Conservation (phyloP, 2,797 vertebrate species). For the Syncerus caffer region DNA sequence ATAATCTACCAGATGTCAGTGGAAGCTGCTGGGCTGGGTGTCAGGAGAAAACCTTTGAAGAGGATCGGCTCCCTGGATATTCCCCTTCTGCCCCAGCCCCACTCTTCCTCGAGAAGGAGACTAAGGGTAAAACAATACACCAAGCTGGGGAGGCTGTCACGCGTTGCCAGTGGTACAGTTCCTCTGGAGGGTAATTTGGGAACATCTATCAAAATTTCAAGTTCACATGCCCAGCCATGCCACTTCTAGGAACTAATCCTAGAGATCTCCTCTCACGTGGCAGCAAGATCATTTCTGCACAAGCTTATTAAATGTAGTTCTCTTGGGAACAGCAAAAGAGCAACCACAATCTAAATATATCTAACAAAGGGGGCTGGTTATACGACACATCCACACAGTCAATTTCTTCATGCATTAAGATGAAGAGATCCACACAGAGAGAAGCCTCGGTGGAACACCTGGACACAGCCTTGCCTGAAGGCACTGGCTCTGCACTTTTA, state of each 20-base stretch:
- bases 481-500: neutral
- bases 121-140: no score
- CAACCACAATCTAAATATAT: neutral
- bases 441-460: neutral
- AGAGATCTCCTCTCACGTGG: neutral
- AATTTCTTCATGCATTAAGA: neutral
- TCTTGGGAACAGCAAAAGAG: neutral
- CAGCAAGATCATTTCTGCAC: neutral
- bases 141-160: neutral
- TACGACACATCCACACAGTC: neutral
- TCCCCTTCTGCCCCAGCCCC: neutral
- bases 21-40: neutral
- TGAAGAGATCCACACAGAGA: neutral
- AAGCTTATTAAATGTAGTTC: neutral
- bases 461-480: neutral
- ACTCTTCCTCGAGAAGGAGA: neutral
- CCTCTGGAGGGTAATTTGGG: neutral
- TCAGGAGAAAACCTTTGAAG: neutral
- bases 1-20: neutral
- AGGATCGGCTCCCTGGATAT: neutral
- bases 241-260: neutral
- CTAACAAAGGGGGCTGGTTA: neutral
- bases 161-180: neutral
- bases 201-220: neutral
- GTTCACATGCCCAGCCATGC: neutral